Evolutionary conservation across 1,140 invertebrate species (phyloP), one percentile per base, ranked within the genome.

Genomic region (Leptestheria dahalacensis): DNA sequence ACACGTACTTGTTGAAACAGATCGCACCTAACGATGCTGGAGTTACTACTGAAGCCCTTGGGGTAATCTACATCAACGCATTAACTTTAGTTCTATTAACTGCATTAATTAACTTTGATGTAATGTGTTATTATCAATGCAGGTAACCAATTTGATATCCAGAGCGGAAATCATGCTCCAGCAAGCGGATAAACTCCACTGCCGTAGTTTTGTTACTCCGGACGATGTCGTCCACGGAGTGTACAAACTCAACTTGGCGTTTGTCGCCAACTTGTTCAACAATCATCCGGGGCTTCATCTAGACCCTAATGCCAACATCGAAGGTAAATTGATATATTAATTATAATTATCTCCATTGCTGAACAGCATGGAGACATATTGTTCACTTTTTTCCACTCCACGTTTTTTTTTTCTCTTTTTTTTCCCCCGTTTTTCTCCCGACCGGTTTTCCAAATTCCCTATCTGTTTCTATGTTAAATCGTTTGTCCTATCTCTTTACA

Each of bases 211-310:
- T 75, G 85, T 99, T 0, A 91, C 91, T 0, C 80, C 95, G 0
- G 83, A 84, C 63, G 95, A 99, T 73, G 93, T 99, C 11, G 90
- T 95, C 0, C 87, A 87, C 64, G 96, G 95, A 2, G 89, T 97
- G 51, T 92, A 97, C 73, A 99, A 99, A 73, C 79, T 99, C 28
- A 99, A 99, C 77, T 77, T 99, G 73, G 96, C 95, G 0, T 99
- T 98, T 72, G 95, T 99, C 4, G 97, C 97, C 28, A 99, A 99
- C 75, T 78, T 99, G 66, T 99, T 99, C 75, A 99, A 99, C 74
- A 96, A 94, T 70, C 92, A 97, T 76, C 95, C 96, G 0, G 90
- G 84, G 1, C 74, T 84, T 20, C 73, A 75, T 60, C 68, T 67
- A 48, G 73, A 73, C 25, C 71, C 70, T 21, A 67, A 68, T 48